Evolutionary conservation across 2,888 invertebrate genomes (phyloP), one percentile per base, ranked within the genome.

Genomic region (Trachelus iudaicus): DNA sequence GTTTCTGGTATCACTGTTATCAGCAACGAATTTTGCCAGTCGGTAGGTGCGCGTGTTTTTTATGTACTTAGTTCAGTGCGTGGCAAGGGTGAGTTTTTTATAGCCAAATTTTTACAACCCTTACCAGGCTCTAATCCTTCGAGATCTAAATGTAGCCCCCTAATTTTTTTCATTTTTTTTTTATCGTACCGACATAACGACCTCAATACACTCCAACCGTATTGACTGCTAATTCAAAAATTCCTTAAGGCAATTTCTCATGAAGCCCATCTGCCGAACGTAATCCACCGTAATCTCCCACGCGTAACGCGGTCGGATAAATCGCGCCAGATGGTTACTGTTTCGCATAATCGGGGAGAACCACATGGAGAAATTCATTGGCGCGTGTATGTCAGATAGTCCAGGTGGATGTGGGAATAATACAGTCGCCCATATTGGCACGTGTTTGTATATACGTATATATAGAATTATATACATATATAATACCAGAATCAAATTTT

Each of bases 221-320:
- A 6, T 56, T 6, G 40, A 23, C 23, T 23, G 40, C 23, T 71
- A 11, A 30, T 71, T 12, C 31, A 0, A 33, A 71, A 30, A 30
- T 71, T 71, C 69, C 69, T 30, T 71, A 75, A 79, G 76, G 81
- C 81, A 79, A 81, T 84, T 81, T 78, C 79, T 78, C 77, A 81
- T 76, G 74, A 77, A 76, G 40, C 77, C 84, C 85, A 84, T 82
- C 85, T 87, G 85, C 82, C 83, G 80, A 81, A 82, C 82, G 77
- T 80, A 83, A 87, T 87, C 85, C 81, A 78, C 75, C 83, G 81
- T 82, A 85, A 87, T 85, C 85, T 82, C 80, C 79, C 81, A 80
- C 83, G 82, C 80, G 82, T 83, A 83, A 84, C 84, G 82, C 81
- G 76, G 75, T 78, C 79, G 75, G 79, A 78, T 79, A 81, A 71